phyloP scores from a whole-genome alignment of 1,140 invertebrate species.

The Calliphora vicina region DNA sequence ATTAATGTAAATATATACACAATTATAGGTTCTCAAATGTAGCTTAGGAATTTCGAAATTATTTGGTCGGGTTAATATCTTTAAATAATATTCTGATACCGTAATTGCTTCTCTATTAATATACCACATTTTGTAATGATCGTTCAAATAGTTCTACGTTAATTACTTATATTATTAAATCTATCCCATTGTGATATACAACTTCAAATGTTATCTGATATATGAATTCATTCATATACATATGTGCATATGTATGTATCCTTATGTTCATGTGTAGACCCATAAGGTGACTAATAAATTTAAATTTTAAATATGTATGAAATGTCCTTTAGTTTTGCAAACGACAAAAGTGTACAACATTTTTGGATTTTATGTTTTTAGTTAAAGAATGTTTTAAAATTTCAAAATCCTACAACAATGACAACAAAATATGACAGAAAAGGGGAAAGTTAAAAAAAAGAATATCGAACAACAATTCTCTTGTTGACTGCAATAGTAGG shows the following conservation, averaged over 20 bases:
- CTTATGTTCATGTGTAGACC: background rate
- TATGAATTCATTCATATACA: background rate
- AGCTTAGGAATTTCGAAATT: too few species aligned
- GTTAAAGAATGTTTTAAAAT: background rate
- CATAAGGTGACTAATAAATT: constrained; percentile 13
- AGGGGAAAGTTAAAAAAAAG: background rate
- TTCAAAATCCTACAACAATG: too few species aligned
- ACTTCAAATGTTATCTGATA: background rate
- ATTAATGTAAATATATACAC: too few species aligned
- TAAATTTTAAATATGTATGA: background rate
- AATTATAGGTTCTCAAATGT: too few species aligned
- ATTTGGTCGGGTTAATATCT: too few species aligned
- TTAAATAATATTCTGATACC: too few species aligned
- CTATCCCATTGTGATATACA: too few species aligned
- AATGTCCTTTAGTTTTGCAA: background rate
- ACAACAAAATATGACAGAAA: background rate
- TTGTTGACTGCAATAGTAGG: background rate
- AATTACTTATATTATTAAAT: too few species aligned
- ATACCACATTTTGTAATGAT: too few species aligned
- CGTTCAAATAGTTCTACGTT: too few species aligned
- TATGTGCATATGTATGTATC: background rate
- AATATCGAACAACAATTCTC: background rate
- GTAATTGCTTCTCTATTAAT: too few species aligned
- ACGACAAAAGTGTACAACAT: background rate
- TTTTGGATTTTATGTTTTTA: background rate